These are phyloP conservation scores for Tauraco erythrolophus DNA, from an alignment of 2,113 vertebrate species.

Conservation along the genomic window DNA sequence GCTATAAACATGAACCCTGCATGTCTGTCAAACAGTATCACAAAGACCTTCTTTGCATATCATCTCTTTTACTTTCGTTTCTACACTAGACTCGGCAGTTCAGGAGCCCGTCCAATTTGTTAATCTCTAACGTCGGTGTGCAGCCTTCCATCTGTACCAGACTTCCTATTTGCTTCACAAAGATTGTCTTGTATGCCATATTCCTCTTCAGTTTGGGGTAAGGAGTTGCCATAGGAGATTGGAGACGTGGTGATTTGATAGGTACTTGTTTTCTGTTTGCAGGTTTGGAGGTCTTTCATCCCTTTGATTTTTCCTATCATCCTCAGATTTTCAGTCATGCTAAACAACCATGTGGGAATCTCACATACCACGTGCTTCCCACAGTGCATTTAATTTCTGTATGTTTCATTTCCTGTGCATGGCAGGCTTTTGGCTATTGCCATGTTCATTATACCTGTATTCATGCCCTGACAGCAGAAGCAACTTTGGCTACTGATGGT, in stretches of 20 bases:
- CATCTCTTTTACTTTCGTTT: neutral
- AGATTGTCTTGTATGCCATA: neutral
- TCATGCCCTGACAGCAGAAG: neutral
- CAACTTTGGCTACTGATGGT: neutral
- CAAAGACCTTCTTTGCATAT: neutral
- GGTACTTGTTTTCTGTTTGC: neutral
- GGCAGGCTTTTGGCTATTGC: neutral
- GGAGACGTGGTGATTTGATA: neutral
- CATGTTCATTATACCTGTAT: neutral
- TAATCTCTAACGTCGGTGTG: neutral
- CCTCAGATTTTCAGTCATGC: neutral
- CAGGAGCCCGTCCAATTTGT: neutral
- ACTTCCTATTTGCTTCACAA: neutral
- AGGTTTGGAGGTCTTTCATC: neutral
- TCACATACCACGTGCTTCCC: neutral
- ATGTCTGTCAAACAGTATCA: neutral
- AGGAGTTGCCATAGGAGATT: neutral
- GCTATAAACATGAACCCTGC: neutral
- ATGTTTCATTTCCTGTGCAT: neutral
- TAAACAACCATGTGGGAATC: neutral
- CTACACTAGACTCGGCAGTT: neutral
- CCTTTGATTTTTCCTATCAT: neutral
- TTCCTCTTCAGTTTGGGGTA: neutral
- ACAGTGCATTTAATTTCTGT: neutral
- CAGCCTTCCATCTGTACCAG: neutral